phyloP scores from a whole-genome alignment of 2,113 vertebrate genomes.

The Pelecanus crispus region DNA sequence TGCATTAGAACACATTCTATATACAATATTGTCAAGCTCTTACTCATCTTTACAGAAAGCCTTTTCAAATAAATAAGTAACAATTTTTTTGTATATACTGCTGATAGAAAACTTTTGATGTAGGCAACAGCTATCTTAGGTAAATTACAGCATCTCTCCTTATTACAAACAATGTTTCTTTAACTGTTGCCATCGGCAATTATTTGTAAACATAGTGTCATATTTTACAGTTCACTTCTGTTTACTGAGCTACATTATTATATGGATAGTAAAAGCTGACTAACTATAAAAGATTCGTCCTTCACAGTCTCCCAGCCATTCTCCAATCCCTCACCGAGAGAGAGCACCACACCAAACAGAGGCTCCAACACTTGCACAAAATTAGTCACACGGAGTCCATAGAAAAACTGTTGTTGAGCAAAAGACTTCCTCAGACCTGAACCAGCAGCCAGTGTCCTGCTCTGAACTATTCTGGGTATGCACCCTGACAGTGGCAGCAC shows the following conservation, averaged over 20 bases:
- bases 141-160: not conserved
- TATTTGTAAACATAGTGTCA: not conserved
- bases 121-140: not conserved
- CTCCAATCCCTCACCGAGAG: not conserved
- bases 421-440: not conserved
- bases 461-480: not conserved
- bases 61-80: not conserved
- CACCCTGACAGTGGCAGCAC: not conserved
- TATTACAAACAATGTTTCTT: not conserved
- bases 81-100: not conserved
- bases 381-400: not conserved
- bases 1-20: not conserved
- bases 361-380: not conserved
- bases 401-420: not conserved
- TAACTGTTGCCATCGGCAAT: not conserved
- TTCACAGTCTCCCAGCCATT: not conserved
- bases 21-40: not conserved
- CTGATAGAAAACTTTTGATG: not conserved
- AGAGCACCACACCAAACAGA: not conserved
- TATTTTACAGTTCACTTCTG: not conserved
- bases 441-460: not conserved
- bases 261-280: not conserved
- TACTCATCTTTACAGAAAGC: not conserved
- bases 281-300: not conserved
- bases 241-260: not conserved